Evolutionary conservation across 2,113 vertebrate genomes (phyloP).

Genomic region (Siniperca chuatsi): DNA sequence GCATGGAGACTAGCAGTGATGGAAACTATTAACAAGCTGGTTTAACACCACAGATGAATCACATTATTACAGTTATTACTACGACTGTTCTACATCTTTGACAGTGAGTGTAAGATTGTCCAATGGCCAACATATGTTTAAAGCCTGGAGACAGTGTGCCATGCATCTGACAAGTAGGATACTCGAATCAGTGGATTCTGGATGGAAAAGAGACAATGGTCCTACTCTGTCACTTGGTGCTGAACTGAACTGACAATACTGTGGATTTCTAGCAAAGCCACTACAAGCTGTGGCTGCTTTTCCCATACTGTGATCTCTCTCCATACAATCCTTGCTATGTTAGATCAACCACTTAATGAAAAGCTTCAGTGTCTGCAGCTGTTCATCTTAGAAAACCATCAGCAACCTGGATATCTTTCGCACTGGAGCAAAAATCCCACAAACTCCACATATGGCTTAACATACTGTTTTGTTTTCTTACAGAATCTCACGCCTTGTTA

Average conservation of each 20-base stretch:
- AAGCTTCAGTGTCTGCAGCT: conserved; percentile 17
- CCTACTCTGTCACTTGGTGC: conserved; percentile 8
- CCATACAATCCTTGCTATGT: conserved; percentile 3
- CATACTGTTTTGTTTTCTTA: conserved; percentile 24
- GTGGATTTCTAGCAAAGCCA: conserved; percentile 15
- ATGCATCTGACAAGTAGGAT: conserved; percentile 27
- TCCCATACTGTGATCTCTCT: background rate
- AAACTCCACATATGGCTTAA: conserved; percentile 56
- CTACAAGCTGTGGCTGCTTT: conserved; percentile 17
- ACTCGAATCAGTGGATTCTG: conserved; percentile 26
- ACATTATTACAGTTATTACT: conserved; percentile 51
- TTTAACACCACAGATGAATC: conserved; percentile 57
- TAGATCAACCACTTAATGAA: background rate
- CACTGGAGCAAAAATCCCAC: conserved; percentile 6
- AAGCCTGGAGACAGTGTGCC: conserved; percentile 47
- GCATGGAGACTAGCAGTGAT: conserved; percentile 29
- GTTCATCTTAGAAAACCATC: conserved; percentile 11
- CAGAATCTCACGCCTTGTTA: background rate
- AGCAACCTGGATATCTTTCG: background rate
- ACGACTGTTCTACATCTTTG: conserved; percentile 42
- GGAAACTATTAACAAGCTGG: conserved; percentile 60
- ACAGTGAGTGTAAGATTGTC: conserved; percentile 55
- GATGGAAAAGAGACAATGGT: conserved; percentile 30
- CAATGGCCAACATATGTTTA: conserved; percentile 33
- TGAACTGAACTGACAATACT: conserved; percentile 29